phyloP scores from a whole-genome alignment of 2,888 invertebrate species.

The Phengaris alcon region DNA sequence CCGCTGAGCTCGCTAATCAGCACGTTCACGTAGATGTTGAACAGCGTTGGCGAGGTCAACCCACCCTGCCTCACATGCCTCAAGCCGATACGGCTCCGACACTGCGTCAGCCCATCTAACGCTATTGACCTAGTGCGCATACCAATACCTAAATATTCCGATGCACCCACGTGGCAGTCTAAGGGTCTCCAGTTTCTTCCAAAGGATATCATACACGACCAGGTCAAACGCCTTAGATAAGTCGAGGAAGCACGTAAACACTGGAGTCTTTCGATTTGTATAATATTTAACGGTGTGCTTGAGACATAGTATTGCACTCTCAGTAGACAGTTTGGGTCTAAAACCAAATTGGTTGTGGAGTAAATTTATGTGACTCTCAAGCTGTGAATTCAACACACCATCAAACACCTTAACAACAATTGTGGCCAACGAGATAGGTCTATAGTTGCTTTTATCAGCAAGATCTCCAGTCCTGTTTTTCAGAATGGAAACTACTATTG shows the following conservation, averaged over 20 bases:
- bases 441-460: no score
- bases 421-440: not conserved
- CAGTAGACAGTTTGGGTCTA: no score
- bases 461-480: no score
- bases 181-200: not conserved
- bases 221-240: no score
- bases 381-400: not conserved
- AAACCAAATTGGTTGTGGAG: no score
- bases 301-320: no score
- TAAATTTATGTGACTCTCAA: not conserved
- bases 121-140: conserved; percentile 10
- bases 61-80: not conserved
- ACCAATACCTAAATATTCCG: not conserved
- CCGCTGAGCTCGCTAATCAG: not conserved
- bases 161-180: not conserved
- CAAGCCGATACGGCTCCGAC: not conserved
- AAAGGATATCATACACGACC: not conserved
- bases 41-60: no score
- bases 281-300: no score
- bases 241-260: no score
- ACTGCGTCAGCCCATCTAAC: conserved; percentile 6
- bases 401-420: not conserved
- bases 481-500: no score
- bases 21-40: no score
- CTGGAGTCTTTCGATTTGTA: no score